phyloP scores from a whole-genome alignment of 2,888 invertebrate species.

The Endomychus coccineus region DNA sequence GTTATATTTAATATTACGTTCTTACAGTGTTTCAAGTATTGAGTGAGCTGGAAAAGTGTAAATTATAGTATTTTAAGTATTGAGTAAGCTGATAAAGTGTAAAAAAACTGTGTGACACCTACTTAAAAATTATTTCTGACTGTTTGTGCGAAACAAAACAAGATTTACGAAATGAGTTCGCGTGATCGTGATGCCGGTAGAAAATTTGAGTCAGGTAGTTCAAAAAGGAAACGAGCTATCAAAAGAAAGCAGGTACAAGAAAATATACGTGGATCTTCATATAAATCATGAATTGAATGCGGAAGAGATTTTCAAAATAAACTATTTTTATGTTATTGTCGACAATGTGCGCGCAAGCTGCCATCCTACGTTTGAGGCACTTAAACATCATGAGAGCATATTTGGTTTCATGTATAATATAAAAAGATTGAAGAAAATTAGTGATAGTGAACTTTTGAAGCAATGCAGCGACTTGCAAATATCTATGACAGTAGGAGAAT shows the following conservation, averaged over 20 bases:
- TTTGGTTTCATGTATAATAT: too few relatives aligned
- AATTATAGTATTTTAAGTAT: constrained; percentile 7
- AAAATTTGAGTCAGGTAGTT: constrained; percentile 15
- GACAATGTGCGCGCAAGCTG: too few relatives aligned
- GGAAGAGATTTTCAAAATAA: too few relatives aligned
- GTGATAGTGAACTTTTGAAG: too few relatives aligned
- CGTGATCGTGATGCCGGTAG: constrained; percentile 12
- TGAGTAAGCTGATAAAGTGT: constrained; percentile 5
- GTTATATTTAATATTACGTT: constrained; percentile 6
- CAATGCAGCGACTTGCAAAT: too few relatives aligned
- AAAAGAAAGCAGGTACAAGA: constrained; percentile 13
- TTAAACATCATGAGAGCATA: too few relatives aligned
- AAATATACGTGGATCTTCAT: constrained; percentile 12
- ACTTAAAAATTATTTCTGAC: constrained; percentile 8
- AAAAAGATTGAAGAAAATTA: too few relatives aligned
- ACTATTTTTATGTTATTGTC: too few relatives aligned
- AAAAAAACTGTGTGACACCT: constrained; percentile 1
- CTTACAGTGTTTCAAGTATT: constrained; percentile 8
- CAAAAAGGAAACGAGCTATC: constrained; percentile 14
- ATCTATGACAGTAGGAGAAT: too few relatives aligned
- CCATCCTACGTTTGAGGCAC: too few relatives aligned
- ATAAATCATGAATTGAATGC: too few relatives aligned
- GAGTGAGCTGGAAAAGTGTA: constrained; percentile 8
- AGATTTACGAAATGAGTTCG: constrained; percentile 14
- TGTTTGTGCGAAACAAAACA: constrained; percentile 11